phyloP scores from a whole-genome alignment of 2,797 vertebrate genomes.

The Oophaga sylvatica region DNA sequence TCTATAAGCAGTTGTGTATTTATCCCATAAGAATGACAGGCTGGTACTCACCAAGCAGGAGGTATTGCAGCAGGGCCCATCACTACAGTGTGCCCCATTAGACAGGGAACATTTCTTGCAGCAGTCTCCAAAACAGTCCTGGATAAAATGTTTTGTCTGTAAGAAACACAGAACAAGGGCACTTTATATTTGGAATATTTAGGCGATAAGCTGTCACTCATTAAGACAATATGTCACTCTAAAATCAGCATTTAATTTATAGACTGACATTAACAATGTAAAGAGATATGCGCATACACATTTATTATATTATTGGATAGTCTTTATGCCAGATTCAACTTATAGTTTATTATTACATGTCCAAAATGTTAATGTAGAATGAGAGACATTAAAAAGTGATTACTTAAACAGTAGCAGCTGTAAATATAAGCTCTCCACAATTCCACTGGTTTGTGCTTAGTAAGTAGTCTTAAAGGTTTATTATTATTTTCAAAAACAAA shows the following conservation, averaged over 20 bases:
- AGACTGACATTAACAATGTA: too few relatives aligned
- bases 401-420: neutral
- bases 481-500: too few relatives aligned
- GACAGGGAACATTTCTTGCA: conserved; percentile 98
- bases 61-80: conserved; percentile 95
- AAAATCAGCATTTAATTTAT: neutral
- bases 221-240: neutral
- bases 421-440: too few relatives aligned
- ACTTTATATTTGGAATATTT: neutral
- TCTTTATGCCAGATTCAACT: neutral
- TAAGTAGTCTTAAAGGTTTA: too few relatives aligned
- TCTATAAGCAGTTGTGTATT: too few relatives aligned
- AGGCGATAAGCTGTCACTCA: neutral
- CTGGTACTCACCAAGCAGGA: conserved; percentile 87
- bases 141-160: conserved; percentile 65
- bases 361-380: neutral
- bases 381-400: neutral
- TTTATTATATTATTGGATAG: neutral
- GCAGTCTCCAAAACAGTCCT: conserved; percentile 94
- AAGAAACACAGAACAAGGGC: conserved; percentile 26
- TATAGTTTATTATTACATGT: neutral
- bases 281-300: neutral
- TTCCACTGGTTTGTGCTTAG: too few relatives aligned
- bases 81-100: conserved; percentile 94
- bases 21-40: too few relatives aligned